Percentiles rank a stretch among this genome's conserved stretches.
These are phyloP conservation scores for Thamnophis elegans DNA, from an alignment of 2,797 vertebrate genomes.

Conservation along the genomic window DNA sequence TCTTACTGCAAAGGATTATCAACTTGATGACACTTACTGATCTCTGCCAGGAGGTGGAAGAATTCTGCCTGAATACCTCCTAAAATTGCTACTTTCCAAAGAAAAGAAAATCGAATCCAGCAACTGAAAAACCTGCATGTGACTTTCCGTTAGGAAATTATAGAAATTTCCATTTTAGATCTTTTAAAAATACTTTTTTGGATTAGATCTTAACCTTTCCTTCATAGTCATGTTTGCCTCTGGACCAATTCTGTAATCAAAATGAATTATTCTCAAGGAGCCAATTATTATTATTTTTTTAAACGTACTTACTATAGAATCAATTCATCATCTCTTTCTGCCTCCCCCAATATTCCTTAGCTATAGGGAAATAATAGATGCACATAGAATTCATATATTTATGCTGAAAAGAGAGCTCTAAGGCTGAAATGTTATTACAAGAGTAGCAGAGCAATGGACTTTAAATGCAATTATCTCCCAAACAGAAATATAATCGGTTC, in stretches of 20 bases:
- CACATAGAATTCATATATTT: conserved; percentile 55
- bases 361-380: conserved; percentile 56
- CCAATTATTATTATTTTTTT: too few species aligned
- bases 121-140: neutral
- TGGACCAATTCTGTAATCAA: neutral
- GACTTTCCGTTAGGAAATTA: neutral
- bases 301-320: conserved; percentile 21
- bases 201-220: neutral
- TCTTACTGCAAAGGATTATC: neutral
- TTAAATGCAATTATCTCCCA: conserved; percentile 53
- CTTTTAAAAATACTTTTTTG: neutral
- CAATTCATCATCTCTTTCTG: conserved; percentile 33
- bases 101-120: neutral
- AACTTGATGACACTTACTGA: neutral
- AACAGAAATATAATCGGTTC: conserved; percentile 54
- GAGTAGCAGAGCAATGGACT: conserved; percentile 47
- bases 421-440: conserved; percentile 58
- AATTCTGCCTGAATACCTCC: neutral
- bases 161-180: neutral
- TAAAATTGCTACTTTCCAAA: neutral
- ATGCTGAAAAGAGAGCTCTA: conserved; percentile 52
- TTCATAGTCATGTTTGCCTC: neutral
- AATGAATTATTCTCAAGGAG: conserved; percentile 9
- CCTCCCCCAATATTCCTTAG: conserved; percentile 43
- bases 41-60: neutral